Percentiles rank a stretch among this genome's conserved stretches.
Evolutionary conservation across 1,140 invertebrate genomes (phyloP).

Genomic region (Mercenaria mercenaria): DNA sequence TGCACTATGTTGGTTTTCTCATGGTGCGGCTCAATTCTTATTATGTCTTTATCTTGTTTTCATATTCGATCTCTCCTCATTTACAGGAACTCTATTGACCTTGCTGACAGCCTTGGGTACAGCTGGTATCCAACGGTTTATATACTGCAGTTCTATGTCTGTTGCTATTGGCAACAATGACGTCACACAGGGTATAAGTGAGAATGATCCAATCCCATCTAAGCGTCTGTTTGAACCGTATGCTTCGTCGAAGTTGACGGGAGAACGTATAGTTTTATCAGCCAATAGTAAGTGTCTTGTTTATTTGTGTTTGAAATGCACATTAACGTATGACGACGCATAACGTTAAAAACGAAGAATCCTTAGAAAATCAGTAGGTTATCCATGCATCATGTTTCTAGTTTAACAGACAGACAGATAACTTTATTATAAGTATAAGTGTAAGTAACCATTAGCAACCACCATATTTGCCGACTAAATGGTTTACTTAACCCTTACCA

Average conservation of each 20-base stretch:
- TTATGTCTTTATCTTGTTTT: slow-evolving; percentile 13
- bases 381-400: too few relatives aligned
- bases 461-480: too few relatives aligned
- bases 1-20: too few relatives aligned
- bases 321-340: too few relatives aligned
- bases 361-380: too few relatives aligned
- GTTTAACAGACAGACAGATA: too few relatives aligned
- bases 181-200: slow-evolving; percentile 12
- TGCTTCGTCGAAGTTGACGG: slow-evolving; percentile 30
- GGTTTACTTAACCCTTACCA: too few relatives aligned
- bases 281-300: slow-evolving; percentile 21
- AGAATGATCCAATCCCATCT: slow-evolving; percentile 7
- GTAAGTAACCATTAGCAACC: too few relatives aligned
- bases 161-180: slow-evolving; percentile 59
- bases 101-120: slow-evolving; percentile 38
- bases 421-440: too few relatives aligned
- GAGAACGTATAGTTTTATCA: slow-evolving; percentile 23
- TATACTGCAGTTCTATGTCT: slow-evolving; percentile 63
- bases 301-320: too few relatives aligned
- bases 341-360: too few relatives aligned
- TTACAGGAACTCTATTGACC: slow-evolving; percentile 23
- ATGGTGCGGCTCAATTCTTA: too few relatives aligned
- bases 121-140: slow-evolving; percentile 37
- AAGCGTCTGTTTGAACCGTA: slow-evolving; percentile 36
- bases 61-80: background rate